Evolutionary conservation across 2,797 vertebrate species (phyloP).

Genomic region (Sciaenops ocellatus): DNA sequence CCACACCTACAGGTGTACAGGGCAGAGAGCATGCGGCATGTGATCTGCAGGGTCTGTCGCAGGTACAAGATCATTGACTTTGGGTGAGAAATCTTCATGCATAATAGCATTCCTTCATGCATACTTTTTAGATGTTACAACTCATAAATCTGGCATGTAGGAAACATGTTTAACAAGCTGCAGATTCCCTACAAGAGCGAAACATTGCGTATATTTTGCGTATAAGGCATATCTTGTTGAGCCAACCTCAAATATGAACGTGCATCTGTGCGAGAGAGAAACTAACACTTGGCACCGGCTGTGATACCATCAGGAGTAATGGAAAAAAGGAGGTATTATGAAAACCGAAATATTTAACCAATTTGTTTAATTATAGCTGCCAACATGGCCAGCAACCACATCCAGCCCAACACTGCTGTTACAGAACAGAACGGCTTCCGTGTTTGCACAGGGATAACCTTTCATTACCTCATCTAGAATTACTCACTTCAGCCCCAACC

Average conservation of each 20-base stretch:
- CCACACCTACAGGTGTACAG: not conserved
- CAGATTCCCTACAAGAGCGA: not conserved
- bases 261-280: no score
- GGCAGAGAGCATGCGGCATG: not conserved
- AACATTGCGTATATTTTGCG: not conserved
- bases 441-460: not conserved
- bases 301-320: not conserved
- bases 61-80: no score
- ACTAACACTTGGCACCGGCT: not conserved
- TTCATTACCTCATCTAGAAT: constrained; percentile 11
- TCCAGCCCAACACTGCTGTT: constrained; percentile 20
- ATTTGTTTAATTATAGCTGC: constrained; percentile 9
- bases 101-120: no score
- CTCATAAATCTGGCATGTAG: not conserved
- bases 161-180: not conserved
- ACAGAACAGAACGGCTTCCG: constrained; percentile 2
- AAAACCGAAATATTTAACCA: constrained; percentile 15
- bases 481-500: constrained; percentile 10
- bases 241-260: not conserved
- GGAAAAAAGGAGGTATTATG: not conserved
- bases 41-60: not conserved
- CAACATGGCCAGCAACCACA: not conserved
- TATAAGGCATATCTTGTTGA: no score
- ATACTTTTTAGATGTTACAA: no score
- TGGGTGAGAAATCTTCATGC: no score